phyloP scores from a whole-genome alignment of 2,888 invertebrate genomes.

The Drosophila villosipedis region DNA sequence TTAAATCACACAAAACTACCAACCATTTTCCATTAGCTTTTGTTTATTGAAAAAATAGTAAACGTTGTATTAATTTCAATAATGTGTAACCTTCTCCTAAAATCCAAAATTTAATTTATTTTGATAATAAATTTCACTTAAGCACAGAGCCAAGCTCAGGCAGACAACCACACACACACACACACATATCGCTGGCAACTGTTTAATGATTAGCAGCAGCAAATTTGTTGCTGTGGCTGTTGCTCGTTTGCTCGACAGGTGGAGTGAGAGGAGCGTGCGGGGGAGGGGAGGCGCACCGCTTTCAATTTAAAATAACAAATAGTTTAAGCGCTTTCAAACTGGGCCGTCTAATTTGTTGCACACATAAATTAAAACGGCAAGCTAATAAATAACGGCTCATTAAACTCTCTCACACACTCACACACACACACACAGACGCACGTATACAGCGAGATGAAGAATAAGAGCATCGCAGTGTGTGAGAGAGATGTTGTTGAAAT shows the following conservation, averaged over 20 bases:
- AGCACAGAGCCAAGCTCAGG: constrained; percentile 15
- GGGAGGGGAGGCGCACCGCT: constrained; percentile 13
- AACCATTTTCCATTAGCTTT: neutral
- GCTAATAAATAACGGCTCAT: constrained; percentile 79
- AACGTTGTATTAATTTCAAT: neutral
- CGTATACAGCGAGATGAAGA: neutral
- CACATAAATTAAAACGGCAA: constrained; percentile 73
- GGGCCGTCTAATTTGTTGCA: constrained; percentile 73
- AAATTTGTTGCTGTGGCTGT: constrained; percentile 34
- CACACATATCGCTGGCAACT: constrained; percentile 25
- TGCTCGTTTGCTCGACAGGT: constrained; percentile 9
- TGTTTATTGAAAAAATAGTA: neutral
- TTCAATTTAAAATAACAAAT: constrained; percentile 69
- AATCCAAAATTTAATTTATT: constrained; percentile 37
- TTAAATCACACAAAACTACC: too few relatives aligned
- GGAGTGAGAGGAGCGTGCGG: neutral
- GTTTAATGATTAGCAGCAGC: constrained; percentile 60
- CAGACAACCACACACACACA: constrained; percentile 2
- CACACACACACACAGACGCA: neutral
- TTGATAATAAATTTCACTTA: constrained; percentile 52
- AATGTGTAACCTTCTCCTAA: neutral
- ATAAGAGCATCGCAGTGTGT: neutral
- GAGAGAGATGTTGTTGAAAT: constrained; percentile 8
- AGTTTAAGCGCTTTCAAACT: constrained; percentile 61
- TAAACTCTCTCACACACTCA: constrained; percentile 55